Evolutionary conservation across 1,140 invertebrate genomes (phyloP), one percentile per base, ranked within the genome.

Genomic region (Phenacoccus solenopsis): DNA sequence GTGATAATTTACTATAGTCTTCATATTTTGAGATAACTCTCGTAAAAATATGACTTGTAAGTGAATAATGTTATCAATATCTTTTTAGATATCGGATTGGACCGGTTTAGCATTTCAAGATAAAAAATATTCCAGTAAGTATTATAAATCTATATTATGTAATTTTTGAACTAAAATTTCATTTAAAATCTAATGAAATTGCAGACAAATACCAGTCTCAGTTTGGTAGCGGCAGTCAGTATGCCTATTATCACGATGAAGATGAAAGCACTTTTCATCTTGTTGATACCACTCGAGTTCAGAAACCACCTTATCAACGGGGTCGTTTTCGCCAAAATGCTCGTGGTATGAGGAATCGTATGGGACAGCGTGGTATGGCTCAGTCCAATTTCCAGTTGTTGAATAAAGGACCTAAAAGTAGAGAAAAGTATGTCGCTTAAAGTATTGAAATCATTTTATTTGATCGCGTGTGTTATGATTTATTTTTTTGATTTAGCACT

Each of bases 261-360:
- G 96, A 99, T 80, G 96, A 99, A 79, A 95, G 90, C 72, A 93
- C 91, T n/a, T 99, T 98, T 84, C 95, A 98, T 77, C 80, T 98
- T 79, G 96, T 98, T 73, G 95, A 98, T 77, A 96, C 94, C 0
- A 91, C 94, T 1, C 85, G 92, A 32, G 87, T 93, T 2, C 92
- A 94, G 75, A 93, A 94, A 76, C 91, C 92, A 2, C 88, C 91
- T 5, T 94, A 95, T 78, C 93, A 94, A 77, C 85, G 93, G 56
- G 90, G 91, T 5, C 84, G 92, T 38, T 93, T 93, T 79, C 77
- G 78, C 30, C 87, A 89, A 21, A 90, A 89, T 72, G 85, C 93
- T 79, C 84, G 93, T 56, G 92, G 90, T 73, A 80, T 90, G 74
- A 85, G 94, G 28, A 88, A 90, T 38, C 84, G 88, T 71, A 85